Conservation (phyloP, 2,113 vertebrate species). For the Mus spicilegus region DNA sequence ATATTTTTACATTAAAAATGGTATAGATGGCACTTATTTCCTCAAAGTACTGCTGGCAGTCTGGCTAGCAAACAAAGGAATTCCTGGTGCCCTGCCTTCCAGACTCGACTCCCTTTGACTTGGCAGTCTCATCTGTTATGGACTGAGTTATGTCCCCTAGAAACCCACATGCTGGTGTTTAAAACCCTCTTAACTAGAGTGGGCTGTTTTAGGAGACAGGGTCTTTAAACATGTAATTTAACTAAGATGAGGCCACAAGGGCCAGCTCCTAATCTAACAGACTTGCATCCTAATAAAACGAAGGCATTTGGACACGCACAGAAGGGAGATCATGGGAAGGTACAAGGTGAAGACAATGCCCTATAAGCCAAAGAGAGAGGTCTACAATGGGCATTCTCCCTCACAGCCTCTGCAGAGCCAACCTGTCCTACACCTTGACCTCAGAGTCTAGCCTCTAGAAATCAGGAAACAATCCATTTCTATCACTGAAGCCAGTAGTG, state of each 20-base stretch:
- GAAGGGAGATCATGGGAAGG: neutral
- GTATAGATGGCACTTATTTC: conserved; percentile 7
- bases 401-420: neutral
- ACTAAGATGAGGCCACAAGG: neutral
- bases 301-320: neutral
- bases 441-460: neutral
- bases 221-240: conserved; percentile 38
- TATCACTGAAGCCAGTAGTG: no score
- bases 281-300: neutral
- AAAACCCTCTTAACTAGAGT: neutral
- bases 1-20: neutral
- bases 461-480: neutral
- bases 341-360: neutral
- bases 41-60: conserved; percentile 1
- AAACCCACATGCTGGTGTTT: neutral
- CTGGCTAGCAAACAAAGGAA: conserved; percentile 3
- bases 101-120: neutral
- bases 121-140: neutral
- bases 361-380: neutral
- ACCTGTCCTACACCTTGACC: neutral
- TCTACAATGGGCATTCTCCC: neutral
- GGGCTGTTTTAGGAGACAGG: neutral
- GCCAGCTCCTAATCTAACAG: neutral
- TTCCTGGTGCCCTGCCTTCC: neutral
- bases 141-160: neutral